Evolutionary conservation across 2,888 invertebrate species (phyloP), one percentile per base, ranked within the genome.

Genomic region (Eupsilia transversa): DNA sequence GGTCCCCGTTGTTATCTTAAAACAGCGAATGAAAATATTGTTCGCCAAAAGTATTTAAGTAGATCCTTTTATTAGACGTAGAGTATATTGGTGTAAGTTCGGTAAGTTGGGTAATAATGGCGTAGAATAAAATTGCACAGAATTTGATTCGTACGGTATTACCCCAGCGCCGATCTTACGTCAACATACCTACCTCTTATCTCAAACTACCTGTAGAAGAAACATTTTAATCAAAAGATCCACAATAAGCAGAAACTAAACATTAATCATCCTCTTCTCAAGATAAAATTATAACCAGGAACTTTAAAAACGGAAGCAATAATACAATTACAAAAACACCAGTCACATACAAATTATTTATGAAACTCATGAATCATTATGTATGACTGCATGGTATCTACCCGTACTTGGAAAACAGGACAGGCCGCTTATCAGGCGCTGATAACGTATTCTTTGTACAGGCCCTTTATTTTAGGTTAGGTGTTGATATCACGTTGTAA

Each of bases 381-480:
- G 56, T 86, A 89, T 94, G 93, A 93, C 90, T 89, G 82, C 77
- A 74, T 74, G 43, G 35, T 72, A 67, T 60, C n/a, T 38, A 65
- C 7, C 78, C 70, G 80, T 94, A 93, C 92, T 93, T 86, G 91
- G 94, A 95, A 95, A 94, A 93, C 94, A 92, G 94, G 93, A 92
- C 94, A 91, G 86, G 88, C 80, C 75, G 89, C 91, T 95, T 95
- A 95, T 95, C 95, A 84, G 63, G 30, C 27, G 33, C 79, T 89
- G 95, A 95, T 95, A 95, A 94, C 86, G 75, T 71, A 89, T 90
- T 90, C 89, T 91, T 91, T 87, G 87, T 86, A 87, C 86, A 74
- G 85, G 87, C 89, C 89, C 89, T 92, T 90, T 89, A 90, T 91
- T 91, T 90, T 86, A 90, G 89, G 91, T 89, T 89, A 89, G 82